Percentiles rank a stretch among this genome's conserved stretches.
These are phyloP conservation scores for Pitangus sulphuratus DNA, from an alignment of 2,797 vertebrate species.

Conservation along the genomic window DNA sequence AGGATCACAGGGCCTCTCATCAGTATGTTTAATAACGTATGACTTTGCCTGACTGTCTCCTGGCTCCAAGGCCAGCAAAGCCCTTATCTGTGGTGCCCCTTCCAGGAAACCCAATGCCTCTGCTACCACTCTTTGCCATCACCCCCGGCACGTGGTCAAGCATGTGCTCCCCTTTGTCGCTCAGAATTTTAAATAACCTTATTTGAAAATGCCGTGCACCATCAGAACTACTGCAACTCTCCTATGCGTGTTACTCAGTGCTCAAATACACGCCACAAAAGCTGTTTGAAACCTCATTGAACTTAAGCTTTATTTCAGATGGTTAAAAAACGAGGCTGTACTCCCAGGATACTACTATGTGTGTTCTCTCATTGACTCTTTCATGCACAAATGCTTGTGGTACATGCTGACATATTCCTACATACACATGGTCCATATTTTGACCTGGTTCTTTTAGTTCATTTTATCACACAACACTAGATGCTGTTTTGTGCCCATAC, in stretches of 20 bases:
- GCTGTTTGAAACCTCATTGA: neutral
- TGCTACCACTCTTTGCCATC: neutral
- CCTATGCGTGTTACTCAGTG: rapidly evolving
- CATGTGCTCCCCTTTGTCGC: neutral
- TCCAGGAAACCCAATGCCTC: neutral
- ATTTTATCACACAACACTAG: neutral
- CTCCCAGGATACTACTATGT: neutral
- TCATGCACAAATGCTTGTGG: neutral
- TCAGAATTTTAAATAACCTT: neutral
- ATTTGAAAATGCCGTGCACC: neutral
- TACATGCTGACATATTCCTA: neutral
- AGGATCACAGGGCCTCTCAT: neutral
- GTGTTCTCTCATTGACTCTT: neutral
- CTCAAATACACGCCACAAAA: neutral
- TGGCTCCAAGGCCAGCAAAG: neutral
- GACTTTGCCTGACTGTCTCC: neutral
- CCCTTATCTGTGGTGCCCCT: neutral
- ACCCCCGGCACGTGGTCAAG: rapidly evolving
- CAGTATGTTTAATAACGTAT: neutral
- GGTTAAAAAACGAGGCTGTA: neutral
- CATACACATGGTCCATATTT: rapidly evolving
- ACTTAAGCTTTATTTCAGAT: neutral
- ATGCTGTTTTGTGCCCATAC: neutral
- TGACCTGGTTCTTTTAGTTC: neutral
- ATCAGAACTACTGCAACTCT: neutral